Percentiles rank a stretch among this genome's conserved stretches.
phyloP scores from a whole-genome alignment of 2,113 vertebrate genomes.

The Silurus meridionalis region DNA sequence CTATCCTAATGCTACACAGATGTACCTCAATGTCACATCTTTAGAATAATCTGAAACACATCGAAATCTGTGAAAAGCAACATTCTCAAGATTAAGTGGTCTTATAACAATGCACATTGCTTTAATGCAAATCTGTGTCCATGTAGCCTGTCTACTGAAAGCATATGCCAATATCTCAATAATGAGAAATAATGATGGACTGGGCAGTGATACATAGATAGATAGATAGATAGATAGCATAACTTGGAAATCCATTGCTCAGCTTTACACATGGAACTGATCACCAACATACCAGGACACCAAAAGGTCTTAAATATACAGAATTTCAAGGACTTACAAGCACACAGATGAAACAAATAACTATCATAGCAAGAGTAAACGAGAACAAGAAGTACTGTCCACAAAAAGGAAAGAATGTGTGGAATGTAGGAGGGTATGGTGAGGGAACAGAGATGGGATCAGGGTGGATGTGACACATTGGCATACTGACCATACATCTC shows the following conservation, averaged over 20 bases:
- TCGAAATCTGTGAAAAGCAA: background rate
- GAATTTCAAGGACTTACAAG: background rate
- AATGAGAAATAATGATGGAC: background rate
- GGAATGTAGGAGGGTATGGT: background rate
- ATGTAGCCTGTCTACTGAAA: too few species aligned
- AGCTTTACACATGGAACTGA: background rate
- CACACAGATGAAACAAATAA: background rate
- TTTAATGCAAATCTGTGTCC: too few species aligned
- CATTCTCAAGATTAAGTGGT: background rate
- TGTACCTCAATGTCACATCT: background rate
- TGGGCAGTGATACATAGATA: constrained; percentile 3
- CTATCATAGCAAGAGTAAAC: background rate
- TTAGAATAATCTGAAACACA: background rate
- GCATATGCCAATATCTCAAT: background rate
- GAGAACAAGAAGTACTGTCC: background rate
- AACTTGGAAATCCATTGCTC: background rate
- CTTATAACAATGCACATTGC: background rate
- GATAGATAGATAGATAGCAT: too few species aligned
- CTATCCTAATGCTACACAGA: background rate
- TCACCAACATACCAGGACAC: background rate
- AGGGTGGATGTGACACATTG: constrained; percentile 6
- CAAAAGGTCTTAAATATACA: background rate
- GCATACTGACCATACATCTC: background rate
- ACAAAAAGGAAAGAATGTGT: background rate
- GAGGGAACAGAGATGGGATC: background rate